A percentile compares a stretch with the other conserved stretches of the same genome.
phyloP scores from a whole-genome alignment of 1,140 invertebrate genomes.

The Penaeus chinensis region DNA sequence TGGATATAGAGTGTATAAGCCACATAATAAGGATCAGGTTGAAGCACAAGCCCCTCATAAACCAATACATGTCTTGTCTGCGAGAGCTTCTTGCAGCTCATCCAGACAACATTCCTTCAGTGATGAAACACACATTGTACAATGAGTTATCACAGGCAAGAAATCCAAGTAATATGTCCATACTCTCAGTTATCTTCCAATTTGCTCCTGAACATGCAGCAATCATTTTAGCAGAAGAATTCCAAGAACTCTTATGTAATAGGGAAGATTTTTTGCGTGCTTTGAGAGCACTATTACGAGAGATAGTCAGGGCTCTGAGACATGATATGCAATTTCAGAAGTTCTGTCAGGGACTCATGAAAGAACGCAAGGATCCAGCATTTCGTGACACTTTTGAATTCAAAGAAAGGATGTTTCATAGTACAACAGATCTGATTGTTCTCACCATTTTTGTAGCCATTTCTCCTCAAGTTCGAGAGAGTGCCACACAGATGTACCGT shows the following conservation, averaged over 20 bases:
- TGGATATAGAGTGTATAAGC: conserved; percentile 91
- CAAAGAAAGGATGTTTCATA: conserved; percentile 84
- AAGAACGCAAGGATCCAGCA: conserved; percentile 73
- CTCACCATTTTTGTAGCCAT: conserved; percentile 86
- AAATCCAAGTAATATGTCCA: conserved; percentile 94
- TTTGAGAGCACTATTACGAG: conserved; percentile 83
- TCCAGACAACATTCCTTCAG: conserved; percentile 84
- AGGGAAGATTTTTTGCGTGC: conserved; percentile 91
- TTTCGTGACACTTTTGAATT: conserved; percentile 75
- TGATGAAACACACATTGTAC: conserved; percentile 92
- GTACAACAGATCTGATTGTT: conserved; percentile 86
- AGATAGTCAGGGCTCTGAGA: conserved; percentile 87
- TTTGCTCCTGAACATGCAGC: conserved; percentile 80
- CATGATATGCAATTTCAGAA: conserved; percentile 81
- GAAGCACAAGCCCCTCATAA: conserved; percentile 92
- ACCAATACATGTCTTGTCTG: conserved; percentile 88
- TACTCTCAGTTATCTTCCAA: conserved; percentile 88
- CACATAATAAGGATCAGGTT: conserved; percentile 89
- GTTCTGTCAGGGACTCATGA: conserved; percentile 79
- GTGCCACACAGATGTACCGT: conserved; percentile 66
- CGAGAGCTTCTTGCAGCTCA: conserved; percentile 82
- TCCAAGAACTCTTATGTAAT: conserved; percentile 85
- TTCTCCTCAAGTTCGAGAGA: conserved; percentile 81
- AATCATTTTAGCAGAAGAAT: conserved; percentile 82
- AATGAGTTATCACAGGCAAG: conserved; percentile 90